A percentile compares a stretch with the other conserved stretches of the same genome.
These are phyloP conservation scores for Dynastes tityus DNA, from an alignment of 2,888 invertebrate genomes.

Conservation along the genomic window DNA sequence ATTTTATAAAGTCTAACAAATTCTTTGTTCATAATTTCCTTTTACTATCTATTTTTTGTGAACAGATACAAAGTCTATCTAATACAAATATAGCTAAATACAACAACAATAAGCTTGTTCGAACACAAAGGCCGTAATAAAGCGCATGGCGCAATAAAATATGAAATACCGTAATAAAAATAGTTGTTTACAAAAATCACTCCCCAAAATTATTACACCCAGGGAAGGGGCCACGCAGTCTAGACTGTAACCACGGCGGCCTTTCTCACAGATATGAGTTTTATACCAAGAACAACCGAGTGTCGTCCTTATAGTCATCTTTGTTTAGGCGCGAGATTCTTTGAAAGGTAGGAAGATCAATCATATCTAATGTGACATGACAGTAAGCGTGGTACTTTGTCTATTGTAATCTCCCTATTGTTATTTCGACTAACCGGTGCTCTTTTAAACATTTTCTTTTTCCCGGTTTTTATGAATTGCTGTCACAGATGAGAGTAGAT, in stretches of 20 bases:
- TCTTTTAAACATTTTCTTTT: constrained; percentile 63
- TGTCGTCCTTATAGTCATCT: constrained; percentile 47
- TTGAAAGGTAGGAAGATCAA: constrained; percentile 63
- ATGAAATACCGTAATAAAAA: constrained; percentile 64
- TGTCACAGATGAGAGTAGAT: constrained; percentile 53
- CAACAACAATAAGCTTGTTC: constrained; percentile 64
- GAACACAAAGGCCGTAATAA: constrained; percentile 63
- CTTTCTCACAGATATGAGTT: constrained; percentile 65
- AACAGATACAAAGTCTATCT: constrained; percentile 25
- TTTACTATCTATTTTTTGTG: constrained; percentile 12
- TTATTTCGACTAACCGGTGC: constrained; percentile 65
- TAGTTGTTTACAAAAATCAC: constrained; percentile 60
- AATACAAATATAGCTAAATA: constrained; percentile 50
- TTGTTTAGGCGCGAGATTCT: constrained; percentile 13
- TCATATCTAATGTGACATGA: constrained; percentile 71
- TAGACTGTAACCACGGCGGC: constrained; percentile 61
- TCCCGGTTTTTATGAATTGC: constrained; percentile 65
- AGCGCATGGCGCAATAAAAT: constrained; percentile 61
- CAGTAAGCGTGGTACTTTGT: constrained; percentile 71
- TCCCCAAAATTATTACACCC: constrained; percentile 49
- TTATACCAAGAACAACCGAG: constrained; percentile 44
- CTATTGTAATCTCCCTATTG: constrained; percentile 71
- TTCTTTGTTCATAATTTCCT: constrained; percentile 25
- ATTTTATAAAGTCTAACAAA: constrained; percentile 28
- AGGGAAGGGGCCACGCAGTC: constrained; percentile 51